A percentile compares a stretch with the other conserved stretches of the same genome.
Evolutionary conservation across 30 jellyfish, hydroid and myxozoan genomes (phyloP).

Genomic region (Chironex yamaguchii): DNA sequence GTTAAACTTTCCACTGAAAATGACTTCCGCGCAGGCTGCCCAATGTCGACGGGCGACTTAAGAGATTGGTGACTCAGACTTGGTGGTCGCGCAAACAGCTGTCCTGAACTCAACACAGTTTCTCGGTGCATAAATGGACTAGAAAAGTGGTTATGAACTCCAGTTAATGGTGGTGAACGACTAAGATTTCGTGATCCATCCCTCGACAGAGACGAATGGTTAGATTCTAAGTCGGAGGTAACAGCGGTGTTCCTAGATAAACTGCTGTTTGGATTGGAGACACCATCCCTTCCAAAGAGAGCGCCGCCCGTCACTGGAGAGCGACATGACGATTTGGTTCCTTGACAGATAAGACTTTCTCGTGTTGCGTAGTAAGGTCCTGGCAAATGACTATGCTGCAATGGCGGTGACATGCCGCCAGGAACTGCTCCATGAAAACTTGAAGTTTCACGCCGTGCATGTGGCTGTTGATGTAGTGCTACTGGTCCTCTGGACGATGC

Average conservation of each 20-base stretch:
- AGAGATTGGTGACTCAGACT: neutral
- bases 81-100: neutral
- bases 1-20: constrained; percentile 93
- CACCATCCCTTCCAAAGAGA: neutral
- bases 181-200: neutral
- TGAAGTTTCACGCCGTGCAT: neutral
- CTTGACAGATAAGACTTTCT: neutral
- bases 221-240: neutral
- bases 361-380: neutral
- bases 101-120: neutral
- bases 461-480: neutral
- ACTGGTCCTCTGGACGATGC: neutral
- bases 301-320: neutral
- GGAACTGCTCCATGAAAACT: neutral
- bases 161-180: neutral
- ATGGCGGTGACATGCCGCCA: neutral
- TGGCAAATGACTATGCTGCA: neutral
- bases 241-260: neutral
- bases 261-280: neutral
- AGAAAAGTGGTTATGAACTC: constrained; percentile 1
- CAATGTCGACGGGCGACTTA: neutral
- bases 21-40: constrained; percentile 69
- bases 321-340: neutral
- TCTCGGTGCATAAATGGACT: neutral
- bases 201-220: neutral